Conservation (phyloP, 2,888 invertebrate species). For the Caradrina kadenii region DNA sequence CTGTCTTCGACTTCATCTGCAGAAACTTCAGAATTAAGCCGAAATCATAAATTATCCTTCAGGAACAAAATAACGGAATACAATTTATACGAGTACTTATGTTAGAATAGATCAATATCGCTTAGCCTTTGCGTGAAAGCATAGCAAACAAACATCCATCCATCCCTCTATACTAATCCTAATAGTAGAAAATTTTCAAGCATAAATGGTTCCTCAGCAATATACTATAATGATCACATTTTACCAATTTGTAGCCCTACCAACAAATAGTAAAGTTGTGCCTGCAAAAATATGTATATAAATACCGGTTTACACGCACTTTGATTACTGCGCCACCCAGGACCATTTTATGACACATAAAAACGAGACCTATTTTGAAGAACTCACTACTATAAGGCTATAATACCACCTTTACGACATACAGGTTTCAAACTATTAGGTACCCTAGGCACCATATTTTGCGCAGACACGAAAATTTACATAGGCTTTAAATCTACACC, state of each 20-base stretch:
- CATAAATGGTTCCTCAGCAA: not conserved
- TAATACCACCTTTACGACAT: constrained; percentile 19
- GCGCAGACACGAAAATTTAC: constrained; percentile 30
- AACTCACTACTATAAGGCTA: not conserved
- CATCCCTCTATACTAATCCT: too few species aligned
- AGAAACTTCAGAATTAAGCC: too few species aligned
- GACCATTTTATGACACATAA: constrained; percentile 28
- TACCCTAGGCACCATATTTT: constrained; percentile 20
- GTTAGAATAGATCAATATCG: too few species aligned
- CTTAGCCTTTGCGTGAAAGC: too few species aligned
- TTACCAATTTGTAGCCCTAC: not conserved
- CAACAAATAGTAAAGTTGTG: not conserved
- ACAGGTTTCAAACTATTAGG: constrained; percentile 21
- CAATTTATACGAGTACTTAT: too few species aligned
- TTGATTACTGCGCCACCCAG: constrained; percentile 8
- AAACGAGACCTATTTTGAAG: constrained; percentile 12
- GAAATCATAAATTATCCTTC: too few species aligned
- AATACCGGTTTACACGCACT: constrained; percentile 8
- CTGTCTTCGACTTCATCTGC: too few species aligned
- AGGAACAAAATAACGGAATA: too few species aligned
- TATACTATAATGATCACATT: not conserved
- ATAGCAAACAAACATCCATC: too few species aligned
- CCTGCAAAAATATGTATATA: not conserved
- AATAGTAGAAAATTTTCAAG: not conserved
- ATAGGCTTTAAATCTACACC: constrained; percentile 29